A percentile compares a stretch with the other conserved stretches of the same genome.
Conservation (phyloP, 1,140 invertebrate genomes). For the Wasmannia auropunctata region DNA sequence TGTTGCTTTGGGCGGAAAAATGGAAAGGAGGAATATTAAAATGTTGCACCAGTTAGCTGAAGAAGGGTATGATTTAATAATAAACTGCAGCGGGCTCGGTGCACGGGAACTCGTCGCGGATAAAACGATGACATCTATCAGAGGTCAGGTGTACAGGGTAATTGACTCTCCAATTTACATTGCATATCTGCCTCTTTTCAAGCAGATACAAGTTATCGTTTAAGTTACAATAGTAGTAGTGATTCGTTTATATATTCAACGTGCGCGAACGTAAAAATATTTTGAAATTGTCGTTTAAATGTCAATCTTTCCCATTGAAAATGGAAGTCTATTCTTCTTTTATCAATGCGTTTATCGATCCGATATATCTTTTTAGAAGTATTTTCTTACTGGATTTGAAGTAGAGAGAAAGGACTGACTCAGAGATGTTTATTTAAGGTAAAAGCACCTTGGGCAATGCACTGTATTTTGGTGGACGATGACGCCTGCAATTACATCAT, state of each 20-base stretch:
- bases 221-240: background rate
- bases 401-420: background rate
- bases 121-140: slow-evolving; percentile 86
- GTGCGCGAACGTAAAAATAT: background rate
- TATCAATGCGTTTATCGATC: background rate
- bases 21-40: slow-evolving; percentile 84
- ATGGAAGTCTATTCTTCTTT: background rate
- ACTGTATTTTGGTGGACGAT: slow-evolving; percentile 85
- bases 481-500: slow-evolving; percentile 90
- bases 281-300: background rate
- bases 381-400: background rate
- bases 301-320: background rate
- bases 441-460: slow-evolving; percentile 88
- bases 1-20: slow-evolving; percentile 84
- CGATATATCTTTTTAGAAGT: background rate
- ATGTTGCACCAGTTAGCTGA: slow-evolving; percentile 85
- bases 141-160: slow-evolving; percentile 90
- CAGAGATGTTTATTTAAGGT: slow-evolving; percentile 83
- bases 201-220: background rate
- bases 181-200: background rate
- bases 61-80: slow-evolving; percentile 87
- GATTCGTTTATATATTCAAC: background rate
- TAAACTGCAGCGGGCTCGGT: slow-evolving; percentile 91
- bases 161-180: slow-evolving; percentile 54
- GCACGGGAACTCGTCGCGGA: slow-evolving; percentile 87